Percentiles rank a stretch among this genome's conserved stretches.
phyloP scores from a whole-genome alignment of 1,140 invertebrate species.

The Propsilocerus akamusi region DNA sequence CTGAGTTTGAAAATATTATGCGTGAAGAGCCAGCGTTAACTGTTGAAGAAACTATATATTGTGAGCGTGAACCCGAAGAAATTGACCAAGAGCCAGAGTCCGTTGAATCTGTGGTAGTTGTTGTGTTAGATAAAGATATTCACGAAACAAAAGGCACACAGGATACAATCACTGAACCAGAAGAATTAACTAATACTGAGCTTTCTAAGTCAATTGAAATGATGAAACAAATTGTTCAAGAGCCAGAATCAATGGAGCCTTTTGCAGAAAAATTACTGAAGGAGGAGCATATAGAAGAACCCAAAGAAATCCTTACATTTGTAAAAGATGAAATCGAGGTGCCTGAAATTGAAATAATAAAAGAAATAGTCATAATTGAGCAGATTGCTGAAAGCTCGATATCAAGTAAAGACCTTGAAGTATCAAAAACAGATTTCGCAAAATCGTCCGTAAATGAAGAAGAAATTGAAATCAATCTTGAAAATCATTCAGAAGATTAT shows the following conservation, averaged over 20 bases:
- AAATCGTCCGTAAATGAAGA: not conserved
- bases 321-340: not conserved
- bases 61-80: not conserved
- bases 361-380: not conserved
- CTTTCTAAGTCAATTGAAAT: not conserved
- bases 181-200: too few relatives aligned
- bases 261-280: too few relatives aligned
- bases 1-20: too few relatives aligned
- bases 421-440: not conserved
- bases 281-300: not conserved
- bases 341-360: not conserved
- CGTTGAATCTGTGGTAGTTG: not conserved
- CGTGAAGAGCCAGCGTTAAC: too few relatives aligned
- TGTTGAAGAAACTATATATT: not conserved
- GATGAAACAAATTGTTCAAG: not conserved
- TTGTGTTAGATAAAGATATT: not conserved
- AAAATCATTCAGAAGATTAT: not conserved
- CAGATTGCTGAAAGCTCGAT: too few relatives aligned
- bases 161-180: not conserved
- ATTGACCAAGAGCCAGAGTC: not conserved
- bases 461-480: not conserved
- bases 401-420: too few relatives aligned
- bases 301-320: not conserved
- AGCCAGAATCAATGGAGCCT: not conserved
- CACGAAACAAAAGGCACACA: not conserved